Evolutionary conservation across 2,888 invertebrate genomes (phyloP).

Genomic region (Platynereis dumerilii): DNA sequence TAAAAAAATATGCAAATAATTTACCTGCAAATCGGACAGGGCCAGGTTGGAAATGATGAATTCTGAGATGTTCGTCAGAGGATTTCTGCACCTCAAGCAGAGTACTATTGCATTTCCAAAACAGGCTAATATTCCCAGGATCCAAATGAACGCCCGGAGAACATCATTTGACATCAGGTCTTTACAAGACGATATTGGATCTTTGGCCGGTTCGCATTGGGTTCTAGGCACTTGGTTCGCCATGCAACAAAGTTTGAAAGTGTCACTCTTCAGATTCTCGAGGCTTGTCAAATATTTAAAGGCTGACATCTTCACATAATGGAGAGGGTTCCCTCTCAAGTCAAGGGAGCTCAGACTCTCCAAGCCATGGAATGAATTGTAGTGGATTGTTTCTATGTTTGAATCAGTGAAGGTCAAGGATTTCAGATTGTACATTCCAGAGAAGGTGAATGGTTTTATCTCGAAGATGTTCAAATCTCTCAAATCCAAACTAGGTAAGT

Average conservation of each 20-base stretch:
- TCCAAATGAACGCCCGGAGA: background rate
- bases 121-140: background rate
- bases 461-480: no score
- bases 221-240: background rate
- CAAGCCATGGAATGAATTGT: background rate
- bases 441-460: no score
- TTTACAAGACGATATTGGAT: slow-evolving; percentile 5
- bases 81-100: background rate
- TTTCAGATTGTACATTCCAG: no score
- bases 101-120: background rate
- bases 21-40: background rate
- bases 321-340: background rate
- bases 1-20: no score
- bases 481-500: no score
- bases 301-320: background rate
- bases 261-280: background rate
- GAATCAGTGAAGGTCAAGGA: no score
- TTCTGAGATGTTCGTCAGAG: background rate
- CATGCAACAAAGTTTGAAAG: slow-evolving; percentile 7
- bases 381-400: no score
- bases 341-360: background rate
- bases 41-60: slow-evolving; percentile 3
- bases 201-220: background rate
- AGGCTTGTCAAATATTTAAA: background rate
- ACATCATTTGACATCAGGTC: slow-evolving; percentile 4